A percentile compares a stretch with the other conserved stretches of the same genome.
Evolutionary conservation across 2,113 vertebrate species (phyloP).

Genomic region (Synchiropus splendidus): DNA sequence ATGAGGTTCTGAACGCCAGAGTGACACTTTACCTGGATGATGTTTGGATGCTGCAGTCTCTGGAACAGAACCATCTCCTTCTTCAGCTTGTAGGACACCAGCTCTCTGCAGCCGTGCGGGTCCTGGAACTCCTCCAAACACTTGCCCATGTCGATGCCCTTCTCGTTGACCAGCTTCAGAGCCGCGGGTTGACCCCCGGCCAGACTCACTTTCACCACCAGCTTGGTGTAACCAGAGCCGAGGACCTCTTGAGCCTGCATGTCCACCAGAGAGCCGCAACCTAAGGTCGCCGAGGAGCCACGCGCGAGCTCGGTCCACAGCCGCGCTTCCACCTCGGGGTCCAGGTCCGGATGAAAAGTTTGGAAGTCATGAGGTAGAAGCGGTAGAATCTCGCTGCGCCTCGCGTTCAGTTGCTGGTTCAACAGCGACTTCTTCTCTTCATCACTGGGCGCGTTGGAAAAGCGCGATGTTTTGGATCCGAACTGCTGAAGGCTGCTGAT

Average conservation of each 20-base stretch:
- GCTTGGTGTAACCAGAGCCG: conserved; percentile 72
- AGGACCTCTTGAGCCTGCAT: conserved; percentile 56
- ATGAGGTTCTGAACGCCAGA: too few relatives aligned
- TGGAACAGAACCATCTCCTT: conserved; percentile 77
- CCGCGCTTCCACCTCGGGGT: conserved; percentile 15
- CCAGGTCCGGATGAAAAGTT: conserved; percentile 3
- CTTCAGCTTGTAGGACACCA: conserved; percentile 75
- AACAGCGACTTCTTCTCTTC: conserved; percentile 41
- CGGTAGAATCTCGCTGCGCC: conserved; percentile 60
- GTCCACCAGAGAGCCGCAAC: conserved; percentile 63
- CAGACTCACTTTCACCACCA: conserved; percentile 54
- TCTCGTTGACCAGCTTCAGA: conserved; percentile 71
- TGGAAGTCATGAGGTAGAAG: conserved; percentile 28
- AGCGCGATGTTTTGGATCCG: conserved; percentile 24
- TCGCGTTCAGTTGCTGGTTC: conserved; percentile 51
- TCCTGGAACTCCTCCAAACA: conserved; percentile 72
- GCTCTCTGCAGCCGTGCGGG: conserved; percentile 58
- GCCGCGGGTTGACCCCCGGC: conserved; percentile 51
- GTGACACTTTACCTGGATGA: conserved; percentile 67
- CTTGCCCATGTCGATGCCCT: conserved; percentile 74
- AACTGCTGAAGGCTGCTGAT: conserved; percentile 62
- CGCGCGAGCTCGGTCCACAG: conserved; percentile 39
- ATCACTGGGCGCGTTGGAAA: conserved; percentile 26
- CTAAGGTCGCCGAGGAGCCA: conserved; percentile 42
- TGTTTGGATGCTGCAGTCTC: conserved; percentile 71